These are phyloP conservation scores for Scylla paramamosain DNA, from an alignment of 1,140 invertebrate genomes.

Conservation along the genomic window DNA sequence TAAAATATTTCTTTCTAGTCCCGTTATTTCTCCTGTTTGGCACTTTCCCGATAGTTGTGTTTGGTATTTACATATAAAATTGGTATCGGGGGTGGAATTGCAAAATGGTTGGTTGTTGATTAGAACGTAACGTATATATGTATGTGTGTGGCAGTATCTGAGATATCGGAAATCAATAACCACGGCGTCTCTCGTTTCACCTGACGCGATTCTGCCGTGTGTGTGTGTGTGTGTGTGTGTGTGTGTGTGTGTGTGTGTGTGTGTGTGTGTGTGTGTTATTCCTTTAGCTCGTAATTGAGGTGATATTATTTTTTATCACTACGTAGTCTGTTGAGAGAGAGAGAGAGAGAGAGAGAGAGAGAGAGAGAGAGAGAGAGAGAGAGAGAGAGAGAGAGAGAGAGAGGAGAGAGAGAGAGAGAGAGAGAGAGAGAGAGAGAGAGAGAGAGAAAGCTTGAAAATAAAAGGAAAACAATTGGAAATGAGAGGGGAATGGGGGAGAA, in stretches of 20 bases:
- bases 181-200: not conserved
- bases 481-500: no score
- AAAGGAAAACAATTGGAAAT: no score
- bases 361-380: no score
- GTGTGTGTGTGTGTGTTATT: not conserved
- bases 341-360: no score
- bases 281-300: not conserved
- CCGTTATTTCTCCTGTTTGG: no score
- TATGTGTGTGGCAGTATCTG: not conserved
- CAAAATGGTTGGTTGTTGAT: not conserved
- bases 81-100: not conserved
- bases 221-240: not conserved
- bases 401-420: no score
- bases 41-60: constrained; percentile 1
- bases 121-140: not conserved
- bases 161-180: not conserved
- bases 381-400: no score
- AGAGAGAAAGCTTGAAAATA: no score
- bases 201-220: not conserved
- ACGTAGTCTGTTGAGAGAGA: no score
- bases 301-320: not conserved
- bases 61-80: constrained; percentile 3
- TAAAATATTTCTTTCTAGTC: no score
- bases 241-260: not conserved
- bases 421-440: no score